These are phyloP conservation scores for Melitaea athalia DNA, from an alignment of 2,888 invertebrate species.

Conservation along the genomic window DNA sequence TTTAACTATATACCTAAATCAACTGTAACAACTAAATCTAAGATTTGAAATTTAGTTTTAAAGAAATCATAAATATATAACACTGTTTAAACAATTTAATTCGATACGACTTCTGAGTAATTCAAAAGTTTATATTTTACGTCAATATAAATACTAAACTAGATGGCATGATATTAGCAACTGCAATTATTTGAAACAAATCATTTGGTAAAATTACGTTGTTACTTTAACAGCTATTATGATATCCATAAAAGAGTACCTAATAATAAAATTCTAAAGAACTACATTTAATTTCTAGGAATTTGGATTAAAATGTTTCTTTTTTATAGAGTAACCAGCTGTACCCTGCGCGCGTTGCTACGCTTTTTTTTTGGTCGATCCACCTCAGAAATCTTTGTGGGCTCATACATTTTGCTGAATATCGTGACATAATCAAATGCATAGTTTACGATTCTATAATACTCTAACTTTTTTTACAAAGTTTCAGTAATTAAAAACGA, in stretches of 20 bases:
- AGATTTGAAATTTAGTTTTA: not conserved
- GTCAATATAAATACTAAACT: not conserved
- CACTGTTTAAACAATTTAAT: slow-evolving; percentile 2
- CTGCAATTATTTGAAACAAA: slow-evolving; percentile 2
- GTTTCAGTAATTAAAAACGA: too few relatives aligned
- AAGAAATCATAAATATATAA: slow-evolving; percentile 1
- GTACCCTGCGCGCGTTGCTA: too few relatives aligned
- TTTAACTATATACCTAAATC: not conserved
- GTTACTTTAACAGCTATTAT: not conserved
- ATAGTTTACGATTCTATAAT: too few relatives aligned
- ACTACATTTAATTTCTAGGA: not conserved
- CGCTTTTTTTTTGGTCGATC: too few relatives aligned
- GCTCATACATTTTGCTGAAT: too few relatives aligned
- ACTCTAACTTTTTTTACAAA: too few relatives aligned
- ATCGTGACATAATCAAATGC: too few relatives aligned
- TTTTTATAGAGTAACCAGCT: too few relatives aligned
- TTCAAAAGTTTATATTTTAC: not conserved
- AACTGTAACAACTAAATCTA: not conserved
- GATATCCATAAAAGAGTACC: not conserved
- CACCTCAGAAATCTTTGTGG: too few relatives aligned
- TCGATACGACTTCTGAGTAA: slow-evolving; percentile 4
- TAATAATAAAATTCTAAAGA: not conserved
- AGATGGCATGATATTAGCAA: slow-evolving; percentile 4
- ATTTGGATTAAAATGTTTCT: too few relatives aligned
- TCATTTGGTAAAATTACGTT: not conserved